Evolutionary conservation across 2,113 vertebrate species (phyloP).

Genomic region (Alexandromys fortis): DNA sequence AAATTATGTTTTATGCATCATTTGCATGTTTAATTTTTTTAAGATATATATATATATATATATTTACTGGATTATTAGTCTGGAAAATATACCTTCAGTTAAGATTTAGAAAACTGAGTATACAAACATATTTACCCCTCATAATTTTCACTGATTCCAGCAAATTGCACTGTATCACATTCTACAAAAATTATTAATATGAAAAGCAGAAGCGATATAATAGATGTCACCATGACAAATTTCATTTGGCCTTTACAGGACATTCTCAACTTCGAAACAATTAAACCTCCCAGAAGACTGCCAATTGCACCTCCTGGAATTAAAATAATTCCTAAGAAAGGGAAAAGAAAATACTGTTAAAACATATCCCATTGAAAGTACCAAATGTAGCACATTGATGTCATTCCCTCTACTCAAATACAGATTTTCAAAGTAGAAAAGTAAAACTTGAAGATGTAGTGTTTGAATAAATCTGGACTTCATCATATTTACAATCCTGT

Average conservation of each 20-base stretch:
- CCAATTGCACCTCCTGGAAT: slow-evolving; percentile 87
- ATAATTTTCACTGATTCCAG: slow-evolving; percentile 88
- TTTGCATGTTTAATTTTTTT: slow-evolving; percentile 15
- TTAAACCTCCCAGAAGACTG: slow-evolving; percentile 85
- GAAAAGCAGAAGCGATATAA: slow-evolving; percentile 76
- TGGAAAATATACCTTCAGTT: slow-evolving; percentile 7
- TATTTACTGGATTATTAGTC: neutral
- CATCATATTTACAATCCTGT: neutral
- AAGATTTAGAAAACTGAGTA: slow-evolving; percentile 22
- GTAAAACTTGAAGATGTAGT: neutral
- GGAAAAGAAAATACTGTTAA: slow-evolving; percentile 68
- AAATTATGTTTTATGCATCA: slow-evolving; percentile 14
- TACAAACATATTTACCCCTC: slow-evolving; percentile 85
- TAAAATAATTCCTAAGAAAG: slow-evolving; percentile 85
- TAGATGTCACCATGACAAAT: slow-evolving; percentile 80
- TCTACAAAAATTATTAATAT: slow-evolving; percentile 77
- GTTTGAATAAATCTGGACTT: neutral
- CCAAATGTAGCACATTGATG: neutral
- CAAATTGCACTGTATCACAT: slow-evolving; percentile 84
- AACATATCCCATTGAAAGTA: neutral
- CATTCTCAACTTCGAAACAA: slow-evolving; percentile 85
- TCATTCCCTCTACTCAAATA: neutral
- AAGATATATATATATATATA: neutral
- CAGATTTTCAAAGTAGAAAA: neutral
- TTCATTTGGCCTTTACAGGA: slow-evolving; percentile 83